Evolutionary conservation across 2,888 invertebrate species (phyloP).

Genomic region (Heliconius ismenius): DNA sequence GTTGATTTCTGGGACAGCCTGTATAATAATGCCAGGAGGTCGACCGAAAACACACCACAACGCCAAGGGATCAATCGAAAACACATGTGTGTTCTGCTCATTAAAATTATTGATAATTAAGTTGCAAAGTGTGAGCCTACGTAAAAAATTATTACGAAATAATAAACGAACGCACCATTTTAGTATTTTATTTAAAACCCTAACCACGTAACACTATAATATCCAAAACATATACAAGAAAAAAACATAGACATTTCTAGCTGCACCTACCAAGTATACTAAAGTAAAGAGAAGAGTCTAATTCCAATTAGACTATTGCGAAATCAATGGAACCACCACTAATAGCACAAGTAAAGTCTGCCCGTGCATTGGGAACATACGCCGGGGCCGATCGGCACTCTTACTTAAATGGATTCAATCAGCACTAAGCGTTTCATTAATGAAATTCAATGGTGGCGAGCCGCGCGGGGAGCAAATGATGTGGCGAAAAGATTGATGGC

Average conservation of each 20-base stretch:
- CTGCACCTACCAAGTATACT: neutral
- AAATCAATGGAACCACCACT: constrained; percentile 28
- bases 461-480: constrained; percentile 78
- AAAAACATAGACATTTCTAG: neutral
- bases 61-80: too few relatives aligned
- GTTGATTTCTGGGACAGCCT: too few relatives aligned
- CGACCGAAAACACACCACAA: too few relatives aligned
- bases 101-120: too few relatives aligned
- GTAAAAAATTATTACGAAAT: too few relatives aligned
- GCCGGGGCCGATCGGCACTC: constrained; percentile 62
- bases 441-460: constrained; percentile 79
- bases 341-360: constrained; percentile 25
- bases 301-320: constrained; percentile 20
- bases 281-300: constrained; percentile 5
- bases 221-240: neutral
- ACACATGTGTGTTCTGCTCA: too few relatives aligned
- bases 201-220: neutral
- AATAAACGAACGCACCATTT: too few relatives aligned
- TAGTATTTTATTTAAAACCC: too few relatives aligned
- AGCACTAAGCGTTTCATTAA: constrained; percentile 81
- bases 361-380: constrained; percentile 46
- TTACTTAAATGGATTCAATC: constrained; percentile 81
- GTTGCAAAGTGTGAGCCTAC: too few relatives aligned
- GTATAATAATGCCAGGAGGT: too few relatives aligned
- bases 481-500: constrained; percentile 81